Base-by-base conservation (phyloP, 2,888 invertebrate species). In the Oegoconia quadripuncta region DNA sequence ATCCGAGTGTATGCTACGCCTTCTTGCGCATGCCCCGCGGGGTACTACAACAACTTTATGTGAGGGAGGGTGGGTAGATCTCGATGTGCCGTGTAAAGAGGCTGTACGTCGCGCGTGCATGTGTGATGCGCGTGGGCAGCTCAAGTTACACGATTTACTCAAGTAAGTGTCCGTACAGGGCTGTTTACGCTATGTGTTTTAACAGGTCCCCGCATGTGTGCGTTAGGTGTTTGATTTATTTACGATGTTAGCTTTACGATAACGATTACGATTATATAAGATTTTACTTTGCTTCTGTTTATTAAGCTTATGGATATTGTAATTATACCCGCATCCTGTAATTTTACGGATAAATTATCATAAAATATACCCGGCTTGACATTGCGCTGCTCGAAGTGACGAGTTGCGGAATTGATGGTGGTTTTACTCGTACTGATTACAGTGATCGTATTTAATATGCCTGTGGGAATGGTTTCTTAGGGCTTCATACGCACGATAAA, bases 101-200 rank as follows among this genome's bases (percentile, higher is more conserved):
- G n/a, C n/a, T n/a, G n/a, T n/a, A n/a, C n/a, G n/a, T 50, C 57
- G 52, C 57, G 59, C 38, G 51, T 50, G 46, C 27, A 28, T 38
- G 44, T 46, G 51, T 37, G 51, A 28, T 33, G 34, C 32, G 29
- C 39, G 35, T 23, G 22, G 25, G 33, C 42, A 53, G 51, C 59
- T 60, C 61, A 50, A 48, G 59, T 75, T 73, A 72, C 69, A 71
- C 25, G 64, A 70, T 69, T 70, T 66, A 70, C 59, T 65, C 59
- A 59, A 64, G 52, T 66, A 67, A 69, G 64, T 63, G 52, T 60
- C 66, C 62, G 54, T 57, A 58, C 58, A 64, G 67, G 68, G 69
- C 63, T 73, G 66, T 65, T 68, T 68, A 48, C 50, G 53, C 47
- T 48, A 48, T 52, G 51, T 55, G 54, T 58, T 50, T 49, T 52